Evolutionary conservation across 1,140 invertebrate genomes (phyloP).

Genomic region (Copidosoma floridanum): DNA sequence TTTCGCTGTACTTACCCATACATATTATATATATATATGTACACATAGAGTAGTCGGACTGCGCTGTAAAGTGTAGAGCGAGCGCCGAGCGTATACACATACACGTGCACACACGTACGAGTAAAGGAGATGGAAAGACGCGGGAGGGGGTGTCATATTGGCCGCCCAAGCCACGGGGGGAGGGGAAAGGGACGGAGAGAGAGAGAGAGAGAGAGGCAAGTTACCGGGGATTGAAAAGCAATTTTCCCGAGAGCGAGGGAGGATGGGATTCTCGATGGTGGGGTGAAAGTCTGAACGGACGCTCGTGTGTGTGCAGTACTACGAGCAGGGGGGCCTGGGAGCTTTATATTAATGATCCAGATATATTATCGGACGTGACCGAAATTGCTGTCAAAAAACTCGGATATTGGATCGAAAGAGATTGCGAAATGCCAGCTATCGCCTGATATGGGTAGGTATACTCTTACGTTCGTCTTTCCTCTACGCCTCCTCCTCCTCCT

Average conservation of each 20-base stretch:
- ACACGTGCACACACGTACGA: background rate
- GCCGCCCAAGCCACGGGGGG: background rate
- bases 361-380: conserved; percentile 61
- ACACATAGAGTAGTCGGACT: no score
- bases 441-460: no score
- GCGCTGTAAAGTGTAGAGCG: no score
- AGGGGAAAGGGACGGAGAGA: no score
- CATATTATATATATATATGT: no score
- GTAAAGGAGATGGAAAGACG: background rate
- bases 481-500: conserved; percentile 6
- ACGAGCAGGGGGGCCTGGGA: conserved; percentile 16
- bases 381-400: conserved; percentile 61
- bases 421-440: conserved; percentile 53
- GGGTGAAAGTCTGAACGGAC: conserved; percentile 2
- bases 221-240: conserved; percentile 57
- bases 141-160: conserved; percentile 19
- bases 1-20: no score
- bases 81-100: no score
- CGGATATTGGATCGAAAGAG: conserved; percentile 59
- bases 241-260: conserved; percentile 52
- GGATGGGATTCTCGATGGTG: background rate
- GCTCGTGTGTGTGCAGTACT: no score
- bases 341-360: conserved; percentile 60
- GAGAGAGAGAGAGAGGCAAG: conserved; percentile 7
- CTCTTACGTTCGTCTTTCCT: conserved; percentile 34